Conservation (phyloP, 1,140 invertebrate species). For the Hylaeus anthracinus region DNA sequence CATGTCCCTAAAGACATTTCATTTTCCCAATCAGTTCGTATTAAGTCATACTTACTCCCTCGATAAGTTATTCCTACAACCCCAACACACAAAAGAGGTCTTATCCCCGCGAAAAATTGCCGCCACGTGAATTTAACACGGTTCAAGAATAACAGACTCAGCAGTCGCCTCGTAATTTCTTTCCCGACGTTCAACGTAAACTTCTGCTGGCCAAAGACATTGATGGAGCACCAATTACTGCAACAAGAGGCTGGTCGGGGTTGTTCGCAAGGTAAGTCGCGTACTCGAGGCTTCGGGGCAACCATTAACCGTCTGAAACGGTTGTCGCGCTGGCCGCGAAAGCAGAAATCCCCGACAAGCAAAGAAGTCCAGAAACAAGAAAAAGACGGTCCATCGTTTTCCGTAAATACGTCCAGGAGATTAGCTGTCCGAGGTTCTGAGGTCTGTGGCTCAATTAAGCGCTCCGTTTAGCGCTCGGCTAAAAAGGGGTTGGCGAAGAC, state of each 20-base stretch:
- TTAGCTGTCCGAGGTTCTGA: constrained; percentile 78
- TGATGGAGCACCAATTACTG: neutral
- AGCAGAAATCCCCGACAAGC: neutral
- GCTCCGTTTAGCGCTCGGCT: constrained; percentile 74
- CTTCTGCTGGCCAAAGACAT: neutral
- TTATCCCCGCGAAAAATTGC: no score
- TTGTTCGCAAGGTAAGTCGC: neutral
- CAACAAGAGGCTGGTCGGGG: neutral
- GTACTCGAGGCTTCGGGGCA: neutral
- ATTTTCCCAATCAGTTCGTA: no score
- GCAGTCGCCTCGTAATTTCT: no score
- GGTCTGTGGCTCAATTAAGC: constrained; percentile 80
- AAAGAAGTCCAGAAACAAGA: constrained; percentile 22
- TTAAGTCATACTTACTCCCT: no score
- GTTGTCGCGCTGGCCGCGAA: neutral
- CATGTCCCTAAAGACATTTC: no score
- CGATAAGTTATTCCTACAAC: no score
- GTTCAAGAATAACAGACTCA: no score
- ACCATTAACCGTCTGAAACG: neutral
- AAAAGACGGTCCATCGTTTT: constrained; percentile 52
- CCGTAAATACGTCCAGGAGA: constrained; percentile 67
- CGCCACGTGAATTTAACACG: no score
- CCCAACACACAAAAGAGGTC: no score
- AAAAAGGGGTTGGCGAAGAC: constrained; percentile 74
- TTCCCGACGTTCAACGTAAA: neutral